Base-by-base conservation (phyloP, 2,113 vertebrate genomes). In the Carollia perspicillata region DNA sequence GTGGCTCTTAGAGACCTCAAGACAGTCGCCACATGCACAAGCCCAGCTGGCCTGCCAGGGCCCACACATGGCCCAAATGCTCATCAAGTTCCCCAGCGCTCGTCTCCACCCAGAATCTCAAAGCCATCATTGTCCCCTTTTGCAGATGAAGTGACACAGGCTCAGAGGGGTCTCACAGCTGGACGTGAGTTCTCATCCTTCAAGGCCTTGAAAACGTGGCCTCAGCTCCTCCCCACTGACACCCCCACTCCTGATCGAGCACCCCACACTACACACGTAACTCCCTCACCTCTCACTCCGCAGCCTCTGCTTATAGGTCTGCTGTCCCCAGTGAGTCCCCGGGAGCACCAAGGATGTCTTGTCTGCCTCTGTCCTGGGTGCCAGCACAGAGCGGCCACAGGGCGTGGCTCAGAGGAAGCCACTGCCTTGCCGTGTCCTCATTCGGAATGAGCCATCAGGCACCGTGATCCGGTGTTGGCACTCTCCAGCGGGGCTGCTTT, bases 241-340 rank as follows among this genome's bases (percentile, higher is more conserved):
- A 28, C 1, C 35, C 42, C 13, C 8, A n/a, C 18, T 7, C 8
- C 3, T 58, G 20, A 0, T 3, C 8, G 6, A 71, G 13, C 4
- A 0, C 49, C 63, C 49, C 60, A 2, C 1, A 0, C 63, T 23
- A n/a, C 18, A 2, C 11, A 7, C 1, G 1, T 2, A 18, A 8
- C 35, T 8, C 18, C 5, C 10, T 37, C 33, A 1, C 30, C 3
- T 17, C 18, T 13, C 4, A 16, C 44, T 13, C 44, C 2, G 0
- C 20, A 30, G 49, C 37, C 72, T 85, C 18, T 0, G 11, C 22
- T 47, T 33, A 1, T 47, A 49, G 58, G 37, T 20, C 68, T 3
- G 2, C 40, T 2, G 11, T 28, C 23, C 74, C n/a, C 22, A 0
- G 14, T 0, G 49, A 78, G 77, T 13, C 6, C 30, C 33, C 0